Conservation (phyloP, 2,797 vertebrate genomes). For the Ibycter americanus region DNA sequence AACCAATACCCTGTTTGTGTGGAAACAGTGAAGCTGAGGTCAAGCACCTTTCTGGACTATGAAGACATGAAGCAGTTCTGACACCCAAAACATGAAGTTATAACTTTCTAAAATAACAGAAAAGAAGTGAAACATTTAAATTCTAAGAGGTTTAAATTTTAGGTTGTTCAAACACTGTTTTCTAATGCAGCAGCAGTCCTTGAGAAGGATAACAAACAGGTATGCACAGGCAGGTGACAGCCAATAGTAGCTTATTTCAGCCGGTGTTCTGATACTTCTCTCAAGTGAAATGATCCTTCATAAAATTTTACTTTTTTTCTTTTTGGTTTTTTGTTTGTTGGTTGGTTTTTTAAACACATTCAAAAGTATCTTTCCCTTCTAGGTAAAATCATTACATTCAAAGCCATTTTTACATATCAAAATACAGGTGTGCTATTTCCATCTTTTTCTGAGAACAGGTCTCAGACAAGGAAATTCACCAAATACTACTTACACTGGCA, state of each 20-base stretch:
- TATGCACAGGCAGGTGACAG: not conserved
- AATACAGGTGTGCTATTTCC: not conserved
- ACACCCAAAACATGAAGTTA: not conserved
- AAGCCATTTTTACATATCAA: not conserved
- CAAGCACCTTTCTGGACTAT: not conserved
- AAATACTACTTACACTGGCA: not conserved
- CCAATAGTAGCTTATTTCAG: not conserved
- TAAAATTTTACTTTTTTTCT: not conserved
- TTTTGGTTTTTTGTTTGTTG: too few relatives aligned
- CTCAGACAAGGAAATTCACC: not conserved
- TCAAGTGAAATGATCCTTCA: not conserved
- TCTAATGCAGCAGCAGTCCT: not conserved
- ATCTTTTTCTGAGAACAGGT: not conserved
- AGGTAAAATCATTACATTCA: not conserved
- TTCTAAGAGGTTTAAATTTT: not conserved
- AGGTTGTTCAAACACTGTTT: not conserved
- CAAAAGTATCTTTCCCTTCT: not conserved
- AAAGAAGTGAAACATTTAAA: not conserved
- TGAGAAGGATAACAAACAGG: not conserved
- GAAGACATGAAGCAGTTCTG: not conserved
- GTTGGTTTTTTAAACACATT: not conserved
- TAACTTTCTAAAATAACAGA: not conserved
- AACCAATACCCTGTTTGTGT: not conserved
- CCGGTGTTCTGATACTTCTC: not conserved
- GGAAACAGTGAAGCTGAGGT: not conserved